Evolutionary conservation across 2,113 vertebrate genomes (phyloP), one percentile per base, ranked within the genome.

Genomic region (Vulpes lagopus): DNA sequence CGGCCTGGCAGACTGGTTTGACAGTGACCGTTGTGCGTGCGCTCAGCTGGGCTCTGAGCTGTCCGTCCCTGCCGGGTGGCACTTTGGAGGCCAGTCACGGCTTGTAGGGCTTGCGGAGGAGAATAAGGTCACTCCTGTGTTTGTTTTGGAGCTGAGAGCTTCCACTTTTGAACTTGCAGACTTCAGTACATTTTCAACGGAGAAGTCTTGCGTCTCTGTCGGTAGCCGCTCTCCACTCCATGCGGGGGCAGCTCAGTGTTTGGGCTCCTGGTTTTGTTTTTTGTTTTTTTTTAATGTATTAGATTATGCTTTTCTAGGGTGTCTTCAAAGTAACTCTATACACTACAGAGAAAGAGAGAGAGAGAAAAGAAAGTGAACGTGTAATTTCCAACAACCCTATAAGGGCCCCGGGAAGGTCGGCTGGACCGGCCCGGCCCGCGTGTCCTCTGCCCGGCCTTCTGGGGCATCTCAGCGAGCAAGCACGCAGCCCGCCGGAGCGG

Each of bases 181-280:
- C 94, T 67, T 67, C 49, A 49, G 0, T 74, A 15, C 1, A 2
- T 35, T 53, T 30, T 60, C 67, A 0, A 0, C 1, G 30, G 85
- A 59, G 53, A 49, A 12, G 22, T 23, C 11, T 35, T 4, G 7
- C 4, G 4, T 65, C 6, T 60, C 19, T 17, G 0, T 64, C 0
- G 4, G 6, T 1, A 74, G 62, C 64, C 2, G 0, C 57, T n/a
- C 0, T 11, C 30, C 20, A 0, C 55, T 14, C 57, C 0, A 3
- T 8, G 17, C 60, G 5, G 3, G 8, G 3, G 65, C 27, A 25
- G 25, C 23, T 67, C 25, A 4, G 0, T 1, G 22, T 64, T 64
- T 4, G 20, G 9, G 6, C 10, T 51, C 16, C 30, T 59, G 20
- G 22, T n/a, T 74, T 49, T 55, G 35, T 6, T 59, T 23, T 43